A percentile compares a stretch with the other conserved stretches of the same genome.
Conservation (phyloP, 1,140 invertebrate species). For the Phocides pigmalion region DNA sequence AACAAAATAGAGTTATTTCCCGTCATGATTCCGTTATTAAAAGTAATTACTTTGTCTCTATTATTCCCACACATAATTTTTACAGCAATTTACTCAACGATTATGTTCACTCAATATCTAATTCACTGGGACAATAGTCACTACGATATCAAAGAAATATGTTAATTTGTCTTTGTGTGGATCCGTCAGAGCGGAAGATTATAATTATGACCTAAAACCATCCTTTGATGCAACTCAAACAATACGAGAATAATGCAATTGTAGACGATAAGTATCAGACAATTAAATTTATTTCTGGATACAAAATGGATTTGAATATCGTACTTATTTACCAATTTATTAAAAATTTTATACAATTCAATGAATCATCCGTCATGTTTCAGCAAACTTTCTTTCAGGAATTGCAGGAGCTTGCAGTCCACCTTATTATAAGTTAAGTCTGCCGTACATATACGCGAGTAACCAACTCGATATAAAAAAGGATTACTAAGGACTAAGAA, state of each 20-base stretch:
- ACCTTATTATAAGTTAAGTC: too few species aligned
- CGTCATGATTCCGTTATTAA: not conserved
- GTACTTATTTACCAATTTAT: too few species aligned
- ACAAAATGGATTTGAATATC: not conserved
- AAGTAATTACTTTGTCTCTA: conserved; percentile 37
- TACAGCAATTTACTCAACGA: conserved; percentile 64
- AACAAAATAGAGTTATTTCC: not conserved
- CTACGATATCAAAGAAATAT: conserved; percentile 70
- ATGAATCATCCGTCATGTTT: too few species aligned
- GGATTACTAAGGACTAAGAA: too few species aligned
- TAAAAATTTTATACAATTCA: too few species aligned
- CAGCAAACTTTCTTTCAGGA: too few species aligned
- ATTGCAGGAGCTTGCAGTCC: too few species aligned
- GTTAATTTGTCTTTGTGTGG: conserved; percentile 72
- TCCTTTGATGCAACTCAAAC: conserved; percentile 25
- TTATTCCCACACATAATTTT: conserved; percentile 60
- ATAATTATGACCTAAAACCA: conserved; percentile 68
- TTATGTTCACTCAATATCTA: conserved; percentile 63
- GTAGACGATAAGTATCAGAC: conserved; percentile 19
- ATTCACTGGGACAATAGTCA: conserved; percentile 72
- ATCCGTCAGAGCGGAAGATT: conserved; percentile 70
- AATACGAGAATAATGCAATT: conserved; percentile 29
- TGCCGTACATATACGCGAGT: too few species aligned
- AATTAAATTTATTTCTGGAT: conserved; percentile 11
- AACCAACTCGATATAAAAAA: too few species aligned